phyloP scores from a whole-genome alignment of 1,140 invertebrate species.

The Brachionus paranguensis region DNA sequence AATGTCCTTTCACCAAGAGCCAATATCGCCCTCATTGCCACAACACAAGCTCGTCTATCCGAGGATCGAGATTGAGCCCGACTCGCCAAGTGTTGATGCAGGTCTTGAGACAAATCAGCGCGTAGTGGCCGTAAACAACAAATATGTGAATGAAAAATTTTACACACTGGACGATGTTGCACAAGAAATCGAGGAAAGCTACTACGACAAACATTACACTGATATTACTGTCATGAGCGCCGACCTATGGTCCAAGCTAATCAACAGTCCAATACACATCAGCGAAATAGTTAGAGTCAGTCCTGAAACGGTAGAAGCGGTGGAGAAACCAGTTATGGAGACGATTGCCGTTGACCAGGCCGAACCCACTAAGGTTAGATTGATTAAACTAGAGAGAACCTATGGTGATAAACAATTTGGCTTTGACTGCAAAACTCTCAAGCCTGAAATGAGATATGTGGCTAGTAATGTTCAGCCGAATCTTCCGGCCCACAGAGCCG shows the following conservation, averaged over 20 bases:
- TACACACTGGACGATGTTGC: constrained; percentile 9
- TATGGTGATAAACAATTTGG: background rate
- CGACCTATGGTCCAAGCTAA: background rate
- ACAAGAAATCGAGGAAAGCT: constrained; percentile 26
- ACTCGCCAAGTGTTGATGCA: constrained; percentile 20
- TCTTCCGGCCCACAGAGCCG: constrained; percentile 6
- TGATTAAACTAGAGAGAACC: background rate
- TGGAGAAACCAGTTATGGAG: background rate
- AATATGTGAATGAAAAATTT: constrained; percentile 22
- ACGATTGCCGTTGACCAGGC: background rate
- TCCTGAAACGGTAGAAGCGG: background rate
- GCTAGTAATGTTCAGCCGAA: constrained; percentile 18
- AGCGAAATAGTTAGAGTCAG: background rate
- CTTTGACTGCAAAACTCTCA: constrained; percentile 38
- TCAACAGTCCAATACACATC: background rate
- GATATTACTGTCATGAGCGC: constrained; percentile 4
- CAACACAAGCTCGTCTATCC: constrained; percentile 30
- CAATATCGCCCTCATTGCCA: background rate
- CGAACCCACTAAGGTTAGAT: background rate
- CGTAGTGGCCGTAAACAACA: constrained; percentile 21
- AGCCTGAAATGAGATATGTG: background rate
- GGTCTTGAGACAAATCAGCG: background rate
- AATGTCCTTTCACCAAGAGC: constrained; percentile 29
- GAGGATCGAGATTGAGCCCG: background rate
- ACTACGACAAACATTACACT: background rate